These are phyloP conservation scores for Typhlichthys eigenmanni DNA, from an alignment of 2,797 vertebrate genomes.

Conservation along the genomic window DNA sequence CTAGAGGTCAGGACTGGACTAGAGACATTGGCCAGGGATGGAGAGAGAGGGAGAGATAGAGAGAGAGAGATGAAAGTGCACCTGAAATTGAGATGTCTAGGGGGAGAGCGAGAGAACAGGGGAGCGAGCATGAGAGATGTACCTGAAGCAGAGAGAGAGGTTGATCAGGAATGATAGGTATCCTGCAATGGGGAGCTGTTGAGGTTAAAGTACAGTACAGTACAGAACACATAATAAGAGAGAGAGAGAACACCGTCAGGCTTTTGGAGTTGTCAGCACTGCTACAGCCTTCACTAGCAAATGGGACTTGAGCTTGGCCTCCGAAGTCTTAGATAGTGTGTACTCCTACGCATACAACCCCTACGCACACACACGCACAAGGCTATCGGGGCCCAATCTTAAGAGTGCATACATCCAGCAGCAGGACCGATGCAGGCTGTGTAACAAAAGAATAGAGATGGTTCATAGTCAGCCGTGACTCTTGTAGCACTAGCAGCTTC, in stretches of 20 bases:
- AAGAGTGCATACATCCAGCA: constrained; percentile 13
- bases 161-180: constrained; percentile 32
- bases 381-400: background rate
- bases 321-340: constrained; percentile 12
- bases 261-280: constrained; percentile 62
- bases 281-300: constrained; percentile 37
- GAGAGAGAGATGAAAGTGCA: constrained; percentile 39
- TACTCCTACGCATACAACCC: constrained; percentile 5
- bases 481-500: constrained; percentile 28
- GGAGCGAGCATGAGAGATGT: constrained; percentile 1
- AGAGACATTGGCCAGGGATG: constrained; percentile 54
- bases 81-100: constrained; percentile 49
- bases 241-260: constrained; percentile 42
- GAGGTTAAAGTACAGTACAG: constrained; percentile 1
- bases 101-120: constrained; percentile 3
- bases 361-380: constrained; percentile 6
- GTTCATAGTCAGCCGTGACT: constrained; percentile 42
- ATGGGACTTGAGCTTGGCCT: constrained; percentile 35
- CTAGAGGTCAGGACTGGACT: constrained; percentile 73
- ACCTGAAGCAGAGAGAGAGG: constrained; percentile 42
- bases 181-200: constrained; percentile 13
- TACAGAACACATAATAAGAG: constrained; percentile 12
- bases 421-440: constrained; percentile 20
- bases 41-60: constrained; percentile 18
- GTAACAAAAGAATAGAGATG: constrained; percentile 35